Evolutionary conservation across 2,113 vertebrate species (phyloP).

Genomic region (Psephotus haematonotus): DNA sequence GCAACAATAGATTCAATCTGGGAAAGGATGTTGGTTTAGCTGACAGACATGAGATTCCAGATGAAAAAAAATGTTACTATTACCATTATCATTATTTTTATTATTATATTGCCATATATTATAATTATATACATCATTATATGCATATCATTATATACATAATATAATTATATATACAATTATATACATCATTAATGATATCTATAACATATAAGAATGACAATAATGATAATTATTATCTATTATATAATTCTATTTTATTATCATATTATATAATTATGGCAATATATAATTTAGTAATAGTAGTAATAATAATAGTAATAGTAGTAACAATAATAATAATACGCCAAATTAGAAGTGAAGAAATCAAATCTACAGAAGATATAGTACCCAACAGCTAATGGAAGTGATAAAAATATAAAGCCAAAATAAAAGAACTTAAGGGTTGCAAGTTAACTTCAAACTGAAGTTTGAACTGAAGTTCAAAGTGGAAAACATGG

Average conservation of each 20-base stretch:
- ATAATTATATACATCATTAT: not conserved
- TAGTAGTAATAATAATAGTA: not conserved
- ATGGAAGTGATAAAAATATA: not conserved
- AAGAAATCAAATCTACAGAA: not conserved
- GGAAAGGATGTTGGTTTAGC: not conserved
- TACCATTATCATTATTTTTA: not conserved
- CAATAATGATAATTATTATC: no score
- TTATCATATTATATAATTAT: no score
- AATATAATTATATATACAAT: no score
- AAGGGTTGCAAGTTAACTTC: not conserved
- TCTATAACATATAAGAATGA: not conserved
- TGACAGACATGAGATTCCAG: not conserved
- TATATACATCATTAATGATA: not conserved
- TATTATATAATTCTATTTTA: no score
- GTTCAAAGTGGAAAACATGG: slow-evolving; percentile 27
- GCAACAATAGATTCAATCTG: not conserved
- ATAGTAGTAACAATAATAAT: not conserved
- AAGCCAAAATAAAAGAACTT: not conserved
- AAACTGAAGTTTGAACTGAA: not conserved
- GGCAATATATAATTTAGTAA: not conserved
- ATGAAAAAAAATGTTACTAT: not conserved
- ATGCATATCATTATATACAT: not conserved
- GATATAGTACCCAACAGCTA: not conserved
- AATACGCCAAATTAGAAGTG: not conserved
- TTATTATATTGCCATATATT: not conserved